These are phyloP conservation scores for Diplolepis rosae DNA, from an alignment of 2,888 invertebrate genomes.

Conservation along the genomic window DNA sequence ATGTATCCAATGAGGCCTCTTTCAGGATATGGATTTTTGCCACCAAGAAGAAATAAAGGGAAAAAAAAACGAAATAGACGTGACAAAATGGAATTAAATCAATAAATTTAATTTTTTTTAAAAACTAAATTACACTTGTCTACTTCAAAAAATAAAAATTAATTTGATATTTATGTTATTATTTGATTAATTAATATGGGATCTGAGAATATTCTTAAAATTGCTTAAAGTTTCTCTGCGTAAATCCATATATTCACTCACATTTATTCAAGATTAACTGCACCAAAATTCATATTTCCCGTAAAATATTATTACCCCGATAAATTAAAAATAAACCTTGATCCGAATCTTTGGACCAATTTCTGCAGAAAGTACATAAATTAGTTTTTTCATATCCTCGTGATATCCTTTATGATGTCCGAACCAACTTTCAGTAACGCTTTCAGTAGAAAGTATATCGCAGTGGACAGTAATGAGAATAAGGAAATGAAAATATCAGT, in stretches of 20 bases:
- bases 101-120: background rate
- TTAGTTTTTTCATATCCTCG: conserved; percentile 25
- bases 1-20: conserved; percentile 56
- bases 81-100: background rate
- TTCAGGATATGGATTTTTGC: conserved; percentile 46
- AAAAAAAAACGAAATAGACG: conserved; percentile 7
- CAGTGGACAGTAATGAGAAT: conserved; percentile 23
- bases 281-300: background rate
- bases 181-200: too few relatives aligned
- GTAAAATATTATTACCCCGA: background rate
- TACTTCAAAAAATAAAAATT: too few relatives aligned
- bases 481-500: conserved; percentile 31
- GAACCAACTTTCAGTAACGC: conserved; percentile 28
- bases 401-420: conserved; percentile 21
- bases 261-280: background rate
- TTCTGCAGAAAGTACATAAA: conserved; percentile 28
- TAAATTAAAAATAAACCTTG: conserved; percentile 25
- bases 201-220: too few relatives aligned
- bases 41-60: conserved; percentile 12
- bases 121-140: too few relatives aligned
- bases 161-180: too few relatives aligned
- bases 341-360: conserved; percentile 27
- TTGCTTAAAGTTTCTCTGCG: too few relatives aligned
- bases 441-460: conserved; percentile 30
- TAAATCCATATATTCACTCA: too few relatives aligned